These are phyloP conservation scores for Ceyx melanurus DNA, from an alignment of 2,113 vertebrate species.

Conservation along the genomic window DNA sequence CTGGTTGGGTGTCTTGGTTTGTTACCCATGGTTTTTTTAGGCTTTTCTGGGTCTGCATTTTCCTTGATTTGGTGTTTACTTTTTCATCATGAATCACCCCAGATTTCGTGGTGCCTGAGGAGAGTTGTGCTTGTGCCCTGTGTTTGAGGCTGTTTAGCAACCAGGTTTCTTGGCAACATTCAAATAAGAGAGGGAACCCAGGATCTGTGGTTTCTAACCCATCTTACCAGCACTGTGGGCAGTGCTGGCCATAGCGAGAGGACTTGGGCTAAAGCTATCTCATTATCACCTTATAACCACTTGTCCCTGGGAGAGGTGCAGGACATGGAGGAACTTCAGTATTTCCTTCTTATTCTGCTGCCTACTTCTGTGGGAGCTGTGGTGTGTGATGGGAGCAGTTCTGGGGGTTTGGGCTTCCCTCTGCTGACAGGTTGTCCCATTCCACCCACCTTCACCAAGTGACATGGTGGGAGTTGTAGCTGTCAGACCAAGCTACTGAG, in stretches of 20 bases:
- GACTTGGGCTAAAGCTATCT: background rate
- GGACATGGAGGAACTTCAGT: background rate
- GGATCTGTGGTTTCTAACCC: background rate
- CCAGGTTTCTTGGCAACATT: background rate
- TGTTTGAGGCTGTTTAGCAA: background rate
- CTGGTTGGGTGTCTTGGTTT: background rate
- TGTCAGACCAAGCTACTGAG: background rate
- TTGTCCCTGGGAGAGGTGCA: fast-evolving
- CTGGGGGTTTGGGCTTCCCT: background rate
- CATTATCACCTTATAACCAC: background rate
- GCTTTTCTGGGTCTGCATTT: background rate
- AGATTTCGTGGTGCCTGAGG: background rate
- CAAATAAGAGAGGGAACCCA: background rate
- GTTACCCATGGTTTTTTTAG: background rate
- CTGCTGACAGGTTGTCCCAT: background rate
- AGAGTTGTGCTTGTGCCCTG: background rate
- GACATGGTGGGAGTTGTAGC: background rate
- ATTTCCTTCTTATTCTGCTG: background rate
- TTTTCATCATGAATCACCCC: background rate
- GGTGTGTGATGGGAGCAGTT: background rate
- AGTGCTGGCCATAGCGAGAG: background rate
- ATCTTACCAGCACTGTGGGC: background rate
- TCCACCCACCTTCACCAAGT: background rate
- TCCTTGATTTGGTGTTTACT: background rate
- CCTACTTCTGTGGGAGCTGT: background rate